These are phyloP conservation scores for Drosophila oshimai DNA, from an alignment of 1,140 invertebrate genomes.

Conservation along the genomic window DNA sequence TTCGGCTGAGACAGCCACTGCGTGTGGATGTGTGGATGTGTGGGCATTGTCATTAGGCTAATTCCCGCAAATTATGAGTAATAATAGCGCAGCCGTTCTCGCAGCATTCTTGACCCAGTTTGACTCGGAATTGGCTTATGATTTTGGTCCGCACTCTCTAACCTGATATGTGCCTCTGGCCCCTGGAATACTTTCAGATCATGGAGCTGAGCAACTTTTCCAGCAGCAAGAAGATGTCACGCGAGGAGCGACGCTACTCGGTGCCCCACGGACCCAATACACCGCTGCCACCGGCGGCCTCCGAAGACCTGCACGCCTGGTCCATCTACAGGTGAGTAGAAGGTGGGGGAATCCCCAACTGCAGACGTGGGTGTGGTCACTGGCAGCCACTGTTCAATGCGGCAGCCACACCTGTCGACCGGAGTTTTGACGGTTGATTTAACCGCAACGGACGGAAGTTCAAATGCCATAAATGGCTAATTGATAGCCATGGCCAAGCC, in stretches of 20 bases:
- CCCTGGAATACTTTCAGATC: slow-evolving; percentile 55
- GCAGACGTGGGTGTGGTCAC: slow-evolving; percentile 23
- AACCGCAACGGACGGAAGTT: slow-evolving; percentile 65
- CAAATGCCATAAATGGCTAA: slow-evolving; percentile 60
- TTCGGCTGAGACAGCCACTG: slow-evolving; percentile 19
- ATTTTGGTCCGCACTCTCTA: slow-evolving; percentile 50
- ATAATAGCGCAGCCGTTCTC: slow-evolving; percentile 50
- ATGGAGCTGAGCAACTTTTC: slow-evolving; percentile 82
- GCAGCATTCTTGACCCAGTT: slow-evolving; percentile 74
- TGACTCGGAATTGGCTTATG: slow-evolving; percentile 54
- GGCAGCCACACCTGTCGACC: slow-evolving; percentile 11
- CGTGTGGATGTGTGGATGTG: slow-evolving; percentile 34
- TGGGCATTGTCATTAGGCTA: slow-evolving; percentile 68
- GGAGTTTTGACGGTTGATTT: slow-evolving; percentile 70
- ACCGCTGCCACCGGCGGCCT: slow-evolving; percentile 87
- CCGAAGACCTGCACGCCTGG: slow-evolving; percentile 97
- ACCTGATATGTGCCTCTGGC: background rate
- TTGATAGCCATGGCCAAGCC: slow-evolving; percentile 28
- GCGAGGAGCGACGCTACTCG: slow-evolving; percentile 90
- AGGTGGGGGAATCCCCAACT: background rate
- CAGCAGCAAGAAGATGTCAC: slow-evolving; percentile 80
- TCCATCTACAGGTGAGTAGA: slow-evolving; percentile 92
- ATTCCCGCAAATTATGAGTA: slow-evolving; percentile 75
- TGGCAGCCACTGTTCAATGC: too few species aligned
- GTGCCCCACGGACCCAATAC: slow-evolving; percentile 88